Percentiles rank a stretch among this genome's conserved stretches.
Evolutionary conservation across 2,888 invertebrate species (phyloP).

Genomic region (Cataglyphis cursor): DNA sequence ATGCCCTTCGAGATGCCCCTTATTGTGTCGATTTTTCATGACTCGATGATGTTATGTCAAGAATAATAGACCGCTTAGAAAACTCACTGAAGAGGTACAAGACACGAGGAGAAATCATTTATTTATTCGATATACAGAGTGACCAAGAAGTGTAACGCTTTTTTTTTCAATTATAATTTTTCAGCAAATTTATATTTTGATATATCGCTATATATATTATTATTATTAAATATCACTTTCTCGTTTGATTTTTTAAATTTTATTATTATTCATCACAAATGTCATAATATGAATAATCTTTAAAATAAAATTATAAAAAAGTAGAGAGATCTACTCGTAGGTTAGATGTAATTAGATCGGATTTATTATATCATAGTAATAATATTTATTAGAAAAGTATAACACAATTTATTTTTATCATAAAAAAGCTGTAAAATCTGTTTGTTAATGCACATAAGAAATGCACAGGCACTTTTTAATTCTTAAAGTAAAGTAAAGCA

Average conservation of each 20-base stretch:
- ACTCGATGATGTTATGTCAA: constrained; percentile 1
- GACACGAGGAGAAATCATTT: constrained; percentile 44
- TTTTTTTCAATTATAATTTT: neutral
- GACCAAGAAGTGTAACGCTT: neutral
- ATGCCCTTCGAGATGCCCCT: neutral
- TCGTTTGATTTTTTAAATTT: neutral
- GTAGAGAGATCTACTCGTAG: neutral
- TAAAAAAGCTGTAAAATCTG: neutral
- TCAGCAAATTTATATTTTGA: neutral
- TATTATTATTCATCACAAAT: neutral
- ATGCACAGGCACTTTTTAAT: neutral
- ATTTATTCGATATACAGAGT: constrained; percentile 57
- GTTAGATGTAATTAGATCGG: neutral
- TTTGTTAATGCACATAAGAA: neutral
- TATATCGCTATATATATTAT: neutral
- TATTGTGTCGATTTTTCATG: constrained; percentile 13
- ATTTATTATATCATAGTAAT: neutral
- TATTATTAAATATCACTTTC: neutral
- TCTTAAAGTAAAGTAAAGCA: neutral
- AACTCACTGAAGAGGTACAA: constrained; percentile 45
- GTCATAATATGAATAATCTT: neutral
- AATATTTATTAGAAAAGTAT: neutral
- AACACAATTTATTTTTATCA: neutral
- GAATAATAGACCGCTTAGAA: constrained; percentile 41
- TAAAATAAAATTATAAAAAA: constrained; percentile 1